Base-by-base conservation (phyloP, 2,888 invertebrate species). In the Sphaerophoria taeniata region DNA sequence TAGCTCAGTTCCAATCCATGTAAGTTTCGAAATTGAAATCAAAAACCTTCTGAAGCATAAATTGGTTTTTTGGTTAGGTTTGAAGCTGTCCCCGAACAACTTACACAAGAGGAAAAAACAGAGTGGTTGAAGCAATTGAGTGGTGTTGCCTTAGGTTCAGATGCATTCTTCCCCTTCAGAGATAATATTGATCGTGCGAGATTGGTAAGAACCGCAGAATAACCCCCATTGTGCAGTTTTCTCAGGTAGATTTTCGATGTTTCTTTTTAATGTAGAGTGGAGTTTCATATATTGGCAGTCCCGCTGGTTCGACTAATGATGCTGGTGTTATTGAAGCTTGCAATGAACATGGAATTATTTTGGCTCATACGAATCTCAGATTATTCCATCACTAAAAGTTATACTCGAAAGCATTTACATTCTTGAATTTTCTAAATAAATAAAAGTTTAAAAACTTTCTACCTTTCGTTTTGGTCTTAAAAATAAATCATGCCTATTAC, bases 161-260 rank as follows among this genome's bases (percentile, higher is more conserved):
- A 99, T 92, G 99, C 99, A 0, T 99, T 99, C 94, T 99, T 99
- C 93, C 99, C 99, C 36, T 99, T 99, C 94, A 94, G 98, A 88
- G 99, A 99, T 90, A 99, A 98, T 90, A 96, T 99, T 74, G 99
- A 99, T 91, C 94, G 98, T 87, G 98, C 98, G 60, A 93, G 94
- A 88, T 94, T 97, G 95, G 98, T 98, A 90, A 90, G 92, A 49
- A 9, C 31, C 0, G 49, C 11, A 51, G 14, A 51, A 58, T 53
- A 76, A 24, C 76, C 24, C 24, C 6, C 12, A 43, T 2, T 43
- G 39, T 24, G 4, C 6, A 12, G 6, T 43, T 3, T 12, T 12
- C 11, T 24, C 24, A 43, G 6, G 24, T 24, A 24, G 0, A 7
- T 6, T 12, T 24, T 24, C 6, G 12, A 61, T 24, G 53, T 39